Evolutionary conservation across 1,140 invertebrate genomes (phyloP).

Genomic region (Drosophila fuyamai): DNA sequence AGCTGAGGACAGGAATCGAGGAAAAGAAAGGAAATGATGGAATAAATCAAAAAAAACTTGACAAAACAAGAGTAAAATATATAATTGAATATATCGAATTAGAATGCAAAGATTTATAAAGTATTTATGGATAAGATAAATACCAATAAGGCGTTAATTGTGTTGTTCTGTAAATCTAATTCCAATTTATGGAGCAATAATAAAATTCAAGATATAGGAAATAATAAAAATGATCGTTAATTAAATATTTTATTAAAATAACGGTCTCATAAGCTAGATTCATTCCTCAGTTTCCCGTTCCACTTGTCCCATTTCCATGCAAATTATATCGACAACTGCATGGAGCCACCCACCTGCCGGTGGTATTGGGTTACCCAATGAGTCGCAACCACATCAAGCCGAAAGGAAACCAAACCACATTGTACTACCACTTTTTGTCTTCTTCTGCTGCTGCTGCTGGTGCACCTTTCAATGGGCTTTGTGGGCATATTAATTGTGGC

Average conservation of each 20-base stretch:
- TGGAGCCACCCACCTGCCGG: slow-evolving; percentile 29
- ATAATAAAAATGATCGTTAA: too few relatives aligned
- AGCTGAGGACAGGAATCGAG: background rate
- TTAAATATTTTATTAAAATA: too few relatives aligned
- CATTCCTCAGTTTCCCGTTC: background rate
- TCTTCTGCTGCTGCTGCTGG: background rate
- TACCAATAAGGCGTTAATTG: too few relatives aligned
- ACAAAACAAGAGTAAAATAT: background rate
- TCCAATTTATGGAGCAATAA: too few relatives aligned
- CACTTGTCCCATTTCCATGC: slow-evolving; percentile 22
- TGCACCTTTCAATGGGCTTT: slow-evolving; percentile 28
- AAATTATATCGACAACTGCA: slow-evolving; percentile 18
- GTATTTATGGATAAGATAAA: too few relatives aligned
- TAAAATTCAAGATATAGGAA: too few relatives aligned
- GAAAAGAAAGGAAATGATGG: background rate
- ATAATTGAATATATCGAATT: too few relatives aligned
- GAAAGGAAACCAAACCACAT: slow-evolving; percentile 41
- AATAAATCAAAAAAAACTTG: background rate
- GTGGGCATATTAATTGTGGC: slow-evolving; percentile 51
- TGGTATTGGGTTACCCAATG: slow-evolving; percentile 27
- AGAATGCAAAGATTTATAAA: too few relatives aligned
- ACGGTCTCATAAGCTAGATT: background rate
- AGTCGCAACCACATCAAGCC: slow-evolving; percentile 30
- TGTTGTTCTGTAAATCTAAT: too few relatives aligned
- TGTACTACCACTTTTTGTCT: slow-evolving; percentile 18